phyloP scores from a whole-genome alignment of 2,888 invertebrate species.

The Cephus rjabovi region DNA sequence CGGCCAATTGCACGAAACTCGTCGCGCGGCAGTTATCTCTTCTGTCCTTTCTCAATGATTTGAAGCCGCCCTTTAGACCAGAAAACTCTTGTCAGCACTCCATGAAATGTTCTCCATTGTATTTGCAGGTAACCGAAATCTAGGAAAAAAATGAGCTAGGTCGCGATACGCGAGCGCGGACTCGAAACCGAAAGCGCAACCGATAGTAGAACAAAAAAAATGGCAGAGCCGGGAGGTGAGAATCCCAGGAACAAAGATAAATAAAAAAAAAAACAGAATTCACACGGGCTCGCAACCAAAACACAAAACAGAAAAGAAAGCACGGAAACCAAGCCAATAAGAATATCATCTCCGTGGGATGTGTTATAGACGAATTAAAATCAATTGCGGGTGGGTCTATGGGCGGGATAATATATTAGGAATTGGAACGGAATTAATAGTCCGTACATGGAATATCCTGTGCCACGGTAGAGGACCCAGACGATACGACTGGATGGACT shows the following conservation, averaged over 20 bases:
- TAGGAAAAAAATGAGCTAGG: slow-evolving; percentile 52
- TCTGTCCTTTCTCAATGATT: not conserved
- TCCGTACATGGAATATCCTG: slow-evolving; percentile 32
- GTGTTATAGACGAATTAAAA: not conserved
- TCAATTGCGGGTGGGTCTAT: not conserved
- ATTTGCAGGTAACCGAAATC: slow-evolving; percentile 62
- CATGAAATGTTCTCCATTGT: slow-evolving; percentile 48
- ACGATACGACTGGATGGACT: slow-evolving; percentile 1
- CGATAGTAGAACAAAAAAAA: slow-evolving; percentile 20
- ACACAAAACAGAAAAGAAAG: slow-evolving; percentile 5
- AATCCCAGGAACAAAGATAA: slow-evolving; percentile 25
- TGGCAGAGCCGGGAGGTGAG: slow-evolving; percentile 3
- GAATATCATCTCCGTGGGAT: not conserved
- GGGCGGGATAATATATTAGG: not conserved
- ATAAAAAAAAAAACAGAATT: slow-evolving; percentile 32
- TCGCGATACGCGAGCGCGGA: slow-evolving; percentile 30
- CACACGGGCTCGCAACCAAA: not conserved
- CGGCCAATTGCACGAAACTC: not conserved
- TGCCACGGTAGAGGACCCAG: slow-evolving; percentile 56
- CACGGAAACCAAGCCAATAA: slow-evolving; percentile 6
- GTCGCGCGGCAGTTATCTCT: not conserved
- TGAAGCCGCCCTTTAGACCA: not conserved
- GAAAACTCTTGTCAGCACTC: not conserved
- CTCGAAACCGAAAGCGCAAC: not conserved
- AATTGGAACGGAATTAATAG: not conserved